Evolutionary conservation across 1,140 invertebrate genomes (phyloP), one percentile per base, ranked within the genome.

Genomic region (Macrosteles quadrilineatus): DNA sequence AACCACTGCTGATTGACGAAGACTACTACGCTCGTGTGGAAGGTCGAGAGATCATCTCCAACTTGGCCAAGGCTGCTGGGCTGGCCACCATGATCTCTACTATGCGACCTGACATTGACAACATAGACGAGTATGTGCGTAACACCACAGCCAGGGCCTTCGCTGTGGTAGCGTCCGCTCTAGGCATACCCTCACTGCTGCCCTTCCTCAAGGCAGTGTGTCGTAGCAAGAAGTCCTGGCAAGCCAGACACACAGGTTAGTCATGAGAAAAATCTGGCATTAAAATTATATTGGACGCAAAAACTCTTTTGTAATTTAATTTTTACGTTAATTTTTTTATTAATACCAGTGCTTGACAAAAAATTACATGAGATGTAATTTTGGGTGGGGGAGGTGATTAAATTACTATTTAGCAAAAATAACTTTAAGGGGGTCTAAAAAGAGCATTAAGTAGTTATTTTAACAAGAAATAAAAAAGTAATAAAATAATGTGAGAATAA

Each of bases 11-110:
- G 3, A 99, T 99, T 80, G 98, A 99, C 81, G 98, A 99, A 87
- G 98, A 99, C 83, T 99, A 99, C 80, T 99, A 99, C 83, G 98
- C 98, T 45, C 91, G 98, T 79, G 98, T 99, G 3, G 98, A 99
- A 83, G 97, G 98, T 66, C 86, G 98, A 80, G 98, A 99, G 83
- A 99, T 99, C 72, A 99, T 99, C 77, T 99, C 97, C 0, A 99
- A 99, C 84, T 85, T 99, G 75, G 97, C 98, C 0, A 99, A 99
- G 84, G 98, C 98, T 21, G 98, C 98, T n/a, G 98, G 98, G 70
- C 84, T 99, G 29, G 98, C 98, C 0, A 99, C 98, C 9, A 99
- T 99, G 98, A 99, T 99, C 76, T 99, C 98, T 0, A 99, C 98
- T 0, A 99, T 99, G 98, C 87, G 98, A 82, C 98, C 98, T 2